These are phyloP conservation scores for Eupristina koningsbergeri DNA, from an alignment of 1,140 invertebrate genomes.

Conservation along the genomic window DNA sequence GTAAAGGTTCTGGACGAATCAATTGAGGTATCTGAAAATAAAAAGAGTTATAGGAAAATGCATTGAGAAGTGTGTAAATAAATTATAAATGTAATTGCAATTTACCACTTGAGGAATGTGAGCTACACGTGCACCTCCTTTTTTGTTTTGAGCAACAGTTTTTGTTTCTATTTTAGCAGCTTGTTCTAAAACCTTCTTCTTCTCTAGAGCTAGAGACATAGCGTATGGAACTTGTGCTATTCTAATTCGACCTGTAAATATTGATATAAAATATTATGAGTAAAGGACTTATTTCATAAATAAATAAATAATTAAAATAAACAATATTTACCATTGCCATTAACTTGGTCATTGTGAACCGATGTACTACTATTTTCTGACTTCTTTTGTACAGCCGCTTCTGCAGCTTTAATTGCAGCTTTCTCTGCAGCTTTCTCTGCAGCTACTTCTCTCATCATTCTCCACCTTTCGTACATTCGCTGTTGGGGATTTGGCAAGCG, in stretches of 20 bases:
- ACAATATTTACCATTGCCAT: conserved; percentile 62
- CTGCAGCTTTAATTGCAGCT: conserved; percentile 8
- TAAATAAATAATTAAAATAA: conserved; percentile 15
- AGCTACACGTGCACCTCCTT: conserved; percentile 79
- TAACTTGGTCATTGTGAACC: conserved; percentile 56
- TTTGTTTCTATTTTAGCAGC: conserved; percentile 68
- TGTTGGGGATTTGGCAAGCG: conserved; percentile 66
- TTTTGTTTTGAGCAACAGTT: conserved; percentile 80
- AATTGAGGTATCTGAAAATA: conserved; percentile 71
- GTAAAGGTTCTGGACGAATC: conserved; percentile 75
- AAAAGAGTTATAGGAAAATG: neutral
- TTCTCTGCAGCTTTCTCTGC: conserved; percentile 60
- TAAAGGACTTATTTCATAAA: neutral
- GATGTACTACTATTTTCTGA: conserved; percentile 15
- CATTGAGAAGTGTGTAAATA: neutral
- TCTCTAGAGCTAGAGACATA: conserved; percentile 75
- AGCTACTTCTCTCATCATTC: conserved; percentile 61
- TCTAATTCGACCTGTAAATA: conserved; percentile 64
- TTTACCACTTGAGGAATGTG: conserved; percentile 77
- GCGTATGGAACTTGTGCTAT: conserved; percentile 79
- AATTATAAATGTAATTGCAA: neutral
- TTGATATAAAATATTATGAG: neutral
- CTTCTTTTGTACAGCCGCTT: conserved; percentile 17
- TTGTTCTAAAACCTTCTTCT: conserved; percentile 74
- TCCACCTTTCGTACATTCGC: conserved; percentile 69